Base-by-base conservation (phyloP, 2,888 invertebrate genomes). In the Euplexia lucipara region DNA sequence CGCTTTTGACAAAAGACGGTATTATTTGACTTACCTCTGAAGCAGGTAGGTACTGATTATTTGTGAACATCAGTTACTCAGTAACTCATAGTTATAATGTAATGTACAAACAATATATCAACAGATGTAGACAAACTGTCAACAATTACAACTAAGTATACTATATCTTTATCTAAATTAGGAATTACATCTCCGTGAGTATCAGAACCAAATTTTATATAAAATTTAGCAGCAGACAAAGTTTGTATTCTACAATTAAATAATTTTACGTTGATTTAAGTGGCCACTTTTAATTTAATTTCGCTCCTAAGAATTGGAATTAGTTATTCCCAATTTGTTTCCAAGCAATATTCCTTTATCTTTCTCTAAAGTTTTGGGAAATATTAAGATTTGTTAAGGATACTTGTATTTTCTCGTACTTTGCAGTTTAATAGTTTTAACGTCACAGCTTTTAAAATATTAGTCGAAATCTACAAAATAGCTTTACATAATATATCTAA, bases 1-100 rank as follows among this genome's bases (percentile, higher is more conserved):
- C 42, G 54, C 58, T 65, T 59, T 73, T 54, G 79, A 79, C 42
- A 61, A 75, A 79, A 75, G 39, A n/a, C 32, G 45, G 70, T 79
- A 51, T 54, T 61, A 68, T 75, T 61, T 49, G 52, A 60, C 48
- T 67, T 57, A 78, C 78, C 59, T 60, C 56, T 37, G 52, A 44
- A 45, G 44, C 16, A 18, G 47, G 37, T 41, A 18, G 47, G 37
- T 41, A 42, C 56, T 42, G 44, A 49, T 53, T 74, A 74, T 60
- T 57, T 52, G 45, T 49, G 52, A 74, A 78, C 56, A 60, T 60
- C 44, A 53, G 49, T 56, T 22, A 41, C 20, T 47, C n/a, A 7
- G 37, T 22, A 42, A 18, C 2, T 18, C 10, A 18, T n/a, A 1
- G 6, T 14, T 53, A 32, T 44, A 30, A 32, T 35, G 39, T 16